A percentile compares a stretch with the other conserved stretches of the same genome.
Evolutionary conservation across 2,113 vertebrate genomes (phyloP).

Genomic region (Lipotes vexillifer): DNA sequence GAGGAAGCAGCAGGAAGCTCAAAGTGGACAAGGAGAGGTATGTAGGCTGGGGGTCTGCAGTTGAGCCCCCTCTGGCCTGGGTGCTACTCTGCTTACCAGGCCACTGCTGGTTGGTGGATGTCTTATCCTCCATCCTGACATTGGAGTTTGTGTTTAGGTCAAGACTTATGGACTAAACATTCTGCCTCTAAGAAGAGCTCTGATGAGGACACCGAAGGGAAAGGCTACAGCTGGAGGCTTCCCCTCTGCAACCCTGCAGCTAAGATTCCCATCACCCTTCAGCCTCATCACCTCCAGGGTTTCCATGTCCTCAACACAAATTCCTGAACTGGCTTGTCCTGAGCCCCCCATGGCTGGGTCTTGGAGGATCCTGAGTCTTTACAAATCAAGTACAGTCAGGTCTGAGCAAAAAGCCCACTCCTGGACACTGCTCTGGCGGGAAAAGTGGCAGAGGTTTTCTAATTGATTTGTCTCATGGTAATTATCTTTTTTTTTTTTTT

Average conservation of each 20-base stretch:
- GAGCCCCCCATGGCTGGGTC: not conserved
- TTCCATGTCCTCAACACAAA: not conserved
- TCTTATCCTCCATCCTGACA: not conserved
- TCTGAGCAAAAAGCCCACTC: not conserved
- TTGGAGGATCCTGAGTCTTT: not conserved
- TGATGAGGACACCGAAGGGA: not conserved
- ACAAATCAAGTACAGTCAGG: not conserved
- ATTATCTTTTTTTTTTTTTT: not conserved
- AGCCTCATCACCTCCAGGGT: not conserved
- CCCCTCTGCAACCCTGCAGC: no score
- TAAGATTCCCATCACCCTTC: not conserved
- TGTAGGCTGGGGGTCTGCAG: not conserved
- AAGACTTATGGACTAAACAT: not conserved
- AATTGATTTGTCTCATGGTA: not conserved
- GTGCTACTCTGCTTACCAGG: no score
- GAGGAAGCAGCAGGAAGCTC: not conserved
- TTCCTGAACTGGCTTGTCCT: not conserved
- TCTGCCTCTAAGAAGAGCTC: not conserved
- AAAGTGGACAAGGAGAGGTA: not conserved
- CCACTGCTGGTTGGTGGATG: not conserved
- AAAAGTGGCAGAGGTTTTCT: not conserved
- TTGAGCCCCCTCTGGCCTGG: not conserved
- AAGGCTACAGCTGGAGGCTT: not conserved
- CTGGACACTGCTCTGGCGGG: not conserved
- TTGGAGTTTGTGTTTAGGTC: not conserved